A percentile compares a stretch with the other conserved stretches of the same genome.
Evolutionary conservation across 2,888 invertebrate species (phyloP).

Genomic region (Cosmopolites sordidus): DNA sequence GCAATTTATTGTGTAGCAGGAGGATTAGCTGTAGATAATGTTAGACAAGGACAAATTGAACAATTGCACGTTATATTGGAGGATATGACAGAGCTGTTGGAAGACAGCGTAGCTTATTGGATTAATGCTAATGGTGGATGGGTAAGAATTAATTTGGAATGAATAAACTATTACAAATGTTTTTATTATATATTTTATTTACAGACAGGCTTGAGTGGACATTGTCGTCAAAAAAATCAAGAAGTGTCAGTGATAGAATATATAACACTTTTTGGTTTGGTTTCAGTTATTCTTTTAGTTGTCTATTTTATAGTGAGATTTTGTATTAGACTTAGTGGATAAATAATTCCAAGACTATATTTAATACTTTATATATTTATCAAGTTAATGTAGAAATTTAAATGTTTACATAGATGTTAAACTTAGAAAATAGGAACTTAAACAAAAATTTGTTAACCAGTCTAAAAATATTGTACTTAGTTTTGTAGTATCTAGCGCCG

Average conservation of each 20-base stretch:
- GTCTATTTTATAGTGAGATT: conserved; percentile 41
- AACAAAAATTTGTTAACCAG: too few relatives aligned
- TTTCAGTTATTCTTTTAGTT: conserved; percentile 40
- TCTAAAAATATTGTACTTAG: too few relatives aligned
- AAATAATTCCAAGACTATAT: too few relatives aligned
- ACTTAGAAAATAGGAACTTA: too few relatives aligned
- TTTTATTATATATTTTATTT: conserved; percentile 28
- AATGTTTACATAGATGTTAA: too few relatives aligned
- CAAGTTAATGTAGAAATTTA: too few relatives aligned
- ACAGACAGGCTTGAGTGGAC: conserved; percentile 46
- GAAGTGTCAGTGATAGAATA: conserved; percentile 45
- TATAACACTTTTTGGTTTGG: conserved; percentile 41
- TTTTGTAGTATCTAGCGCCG: too few relatives aligned
- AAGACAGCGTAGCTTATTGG: conserved; percentile 70
- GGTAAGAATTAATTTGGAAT: conserved; percentile 53
- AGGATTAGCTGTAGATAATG: conserved; percentile 76
- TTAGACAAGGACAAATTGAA: conserved; percentile 71
- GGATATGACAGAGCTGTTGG: conserved; percentile 69
- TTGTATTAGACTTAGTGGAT: conserved; percentile 30
- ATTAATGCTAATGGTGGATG: conserved; percentile 82
- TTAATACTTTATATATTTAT: too few relatives aligned
- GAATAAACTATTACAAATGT: conserved; percentile 3
- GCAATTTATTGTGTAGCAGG: conserved; percentile 74
- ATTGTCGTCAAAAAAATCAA: conserved; percentile 45
- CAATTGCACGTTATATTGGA: conserved; percentile 73